phyloP scores from a whole-genome alignment of 2,797 vertebrate species.

The Dermochelys coriacea region DNA sequence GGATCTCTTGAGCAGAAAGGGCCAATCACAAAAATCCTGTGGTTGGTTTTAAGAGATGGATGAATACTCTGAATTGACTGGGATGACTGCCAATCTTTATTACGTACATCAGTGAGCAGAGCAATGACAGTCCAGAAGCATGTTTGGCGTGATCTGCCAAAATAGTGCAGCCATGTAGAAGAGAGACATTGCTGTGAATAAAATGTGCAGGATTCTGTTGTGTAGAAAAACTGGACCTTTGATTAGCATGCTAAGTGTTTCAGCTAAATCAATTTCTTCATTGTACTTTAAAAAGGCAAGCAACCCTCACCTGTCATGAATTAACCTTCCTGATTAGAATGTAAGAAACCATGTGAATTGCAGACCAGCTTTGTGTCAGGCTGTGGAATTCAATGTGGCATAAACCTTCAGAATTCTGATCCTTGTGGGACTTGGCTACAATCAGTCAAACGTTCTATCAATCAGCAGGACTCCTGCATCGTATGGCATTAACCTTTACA shows the following conservation, averaged over 20 bases:
- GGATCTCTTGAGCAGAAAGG: not conserved
- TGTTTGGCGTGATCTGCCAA: not conserved
- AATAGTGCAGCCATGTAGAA: not conserved
- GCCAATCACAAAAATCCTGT: not conserved
- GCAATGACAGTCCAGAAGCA: accelerated
- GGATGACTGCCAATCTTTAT: not conserved
- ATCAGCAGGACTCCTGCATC: constrained; percentile 6
- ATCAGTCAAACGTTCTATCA: constrained; percentile 43
- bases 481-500: constrained; percentile 38
- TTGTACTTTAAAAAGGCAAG: not conserved
- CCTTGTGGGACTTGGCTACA: constrained; percentile 5
- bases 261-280: not conserved
- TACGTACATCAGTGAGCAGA: not conserved
- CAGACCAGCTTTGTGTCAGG: constrained; percentile 27
- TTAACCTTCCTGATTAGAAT: constrained; percentile 24
- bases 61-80: not conserved
- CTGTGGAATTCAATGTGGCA: not conserved
- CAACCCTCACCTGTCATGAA: constrained; percentile 34
- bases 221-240: not conserved
- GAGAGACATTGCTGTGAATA: not conserved
- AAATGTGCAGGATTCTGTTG: not conserved
- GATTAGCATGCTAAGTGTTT: not conserved
- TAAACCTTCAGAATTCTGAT: not conserved
- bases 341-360: constrained; percentile 9
- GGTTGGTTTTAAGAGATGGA: not conserved